Evolutionary conservation across 2,888 invertebrate genomes (phyloP).

Genomic region (Eucriotettix oculatus): DNA sequence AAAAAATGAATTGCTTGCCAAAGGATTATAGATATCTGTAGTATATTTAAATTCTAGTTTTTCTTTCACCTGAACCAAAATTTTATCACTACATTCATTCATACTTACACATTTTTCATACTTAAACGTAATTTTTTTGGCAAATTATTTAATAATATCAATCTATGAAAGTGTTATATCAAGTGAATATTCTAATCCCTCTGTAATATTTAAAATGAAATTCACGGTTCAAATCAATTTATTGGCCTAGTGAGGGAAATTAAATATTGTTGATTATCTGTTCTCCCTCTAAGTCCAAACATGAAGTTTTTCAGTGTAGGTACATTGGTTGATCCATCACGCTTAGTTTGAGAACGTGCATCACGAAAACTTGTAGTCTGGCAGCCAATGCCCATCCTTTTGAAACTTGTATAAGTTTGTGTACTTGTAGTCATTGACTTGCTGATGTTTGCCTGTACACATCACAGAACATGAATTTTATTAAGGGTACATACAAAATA

Average conservation of each 20-base stretch:
- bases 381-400: slow-evolving; percentile 39
- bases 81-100: no score
- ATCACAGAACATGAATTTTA: not conserved
- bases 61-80: no score
- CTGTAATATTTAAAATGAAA: no score
- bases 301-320: slow-evolving; percentile 28
- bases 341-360: slow-evolving; percentile 27
- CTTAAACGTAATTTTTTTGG: no score
- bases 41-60: no score
- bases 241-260: slow-evolving; percentile 18
- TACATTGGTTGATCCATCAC: slow-evolving; percentile 26
- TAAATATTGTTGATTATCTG: slow-evolving; percentile 36
- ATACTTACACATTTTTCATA: no score
- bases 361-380: slow-evolving; percentile 40
- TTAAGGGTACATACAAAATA: no score
- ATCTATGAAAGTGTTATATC: no score
- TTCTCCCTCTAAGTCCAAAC: slow-evolving; percentile 38
- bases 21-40: no score
- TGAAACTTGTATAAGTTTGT: slow-evolving; percentile 49
- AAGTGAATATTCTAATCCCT: no score
- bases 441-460: slow-evolving; percentile 38
- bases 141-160: no score
- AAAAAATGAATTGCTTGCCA: no score
- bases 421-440: slow-evolving; percentile 47
- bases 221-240: not conserved